These are phyloP conservation scores for Schizopygopsis malacanthus DNA, from an alignment of 2,797 vertebrate species.

Conservation along the genomic window DNA sequence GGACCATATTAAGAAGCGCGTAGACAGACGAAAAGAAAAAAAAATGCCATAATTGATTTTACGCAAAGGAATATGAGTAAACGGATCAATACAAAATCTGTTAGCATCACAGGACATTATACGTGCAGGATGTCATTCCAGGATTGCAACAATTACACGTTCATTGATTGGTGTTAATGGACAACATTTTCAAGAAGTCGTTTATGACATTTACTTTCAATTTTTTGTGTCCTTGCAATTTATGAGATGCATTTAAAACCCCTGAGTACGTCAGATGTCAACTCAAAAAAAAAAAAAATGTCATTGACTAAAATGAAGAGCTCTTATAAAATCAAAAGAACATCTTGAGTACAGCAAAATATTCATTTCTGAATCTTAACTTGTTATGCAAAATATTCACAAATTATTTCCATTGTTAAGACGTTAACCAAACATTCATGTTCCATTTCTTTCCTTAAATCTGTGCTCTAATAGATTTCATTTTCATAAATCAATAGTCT, in stretches of 20 bases:
- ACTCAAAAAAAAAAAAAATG: neutral
- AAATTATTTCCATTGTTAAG: neutral
- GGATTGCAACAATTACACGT: slow-evolving; percentile 81
- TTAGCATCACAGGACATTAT: slow-evolving; percentile 48
- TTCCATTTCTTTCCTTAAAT: neutral
- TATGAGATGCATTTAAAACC: slow-evolving; percentile 47
- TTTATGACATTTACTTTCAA: slow-evolving; percentile 75
- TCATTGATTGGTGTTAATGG: slow-evolving; percentile 77
- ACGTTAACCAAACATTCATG: neutral
- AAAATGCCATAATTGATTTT: slow-evolving; percentile 83
- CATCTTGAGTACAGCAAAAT: neutral
- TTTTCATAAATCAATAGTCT: slow-evolving; percentile 18
- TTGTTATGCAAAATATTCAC: slow-evolving; percentile 7
- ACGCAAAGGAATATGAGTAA: slow-evolving; percentile 76
- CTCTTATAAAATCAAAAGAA: slow-evolving; percentile 1
- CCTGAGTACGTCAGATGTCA: slow-evolving; percentile 19
- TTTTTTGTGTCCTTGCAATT: slow-evolving; percentile 60
- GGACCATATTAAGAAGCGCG: slow-evolving; percentile 54
- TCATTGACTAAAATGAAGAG: neutral
- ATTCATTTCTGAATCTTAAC: neutral
- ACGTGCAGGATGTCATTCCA: slow-evolving; percentile 64
- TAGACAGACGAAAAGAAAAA: slow-evolving; percentile 70
- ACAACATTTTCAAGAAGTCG: slow-evolving; percentile 69
- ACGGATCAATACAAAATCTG: slow-evolving; percentile 79
- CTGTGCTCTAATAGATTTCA: slow-evolving; percentile 11